Base-by-base conservation (phyloP, 2,888 invertebrate species). In the Auanema sp. region DNA sequence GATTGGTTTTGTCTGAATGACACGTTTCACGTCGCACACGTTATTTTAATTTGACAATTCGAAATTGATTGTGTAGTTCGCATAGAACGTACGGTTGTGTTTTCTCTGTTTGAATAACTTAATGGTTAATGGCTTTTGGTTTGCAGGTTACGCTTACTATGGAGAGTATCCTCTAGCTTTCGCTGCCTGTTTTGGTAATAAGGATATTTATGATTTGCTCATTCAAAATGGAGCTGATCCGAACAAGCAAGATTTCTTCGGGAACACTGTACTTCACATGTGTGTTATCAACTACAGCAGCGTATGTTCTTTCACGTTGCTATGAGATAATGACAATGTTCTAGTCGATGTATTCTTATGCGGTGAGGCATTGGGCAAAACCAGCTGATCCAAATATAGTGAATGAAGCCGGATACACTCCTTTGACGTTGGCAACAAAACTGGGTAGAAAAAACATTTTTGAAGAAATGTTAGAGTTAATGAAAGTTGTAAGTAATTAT, bases 251-350 rank as follows among this genome's bases (percentile, higher is more conserved):
- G 97, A 98, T 85, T 90, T 91, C 0, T 96, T 94, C 83, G 98
- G 98, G 11, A 98, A 98, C 84, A 96, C 94, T 89, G 93, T 96
- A 70, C 88, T 98, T n/a, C 98, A 98, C 84, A 96, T 98, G 94
- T 93, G 97, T 43, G 97, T 98, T 44, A 95, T 98, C 66, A 91
- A 93, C 83, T 94, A 97, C 86, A 95, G 96, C 86, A 86, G 93
- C 88, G 95, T 94, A 85, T 86, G 87, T 83, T 47, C n/a, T 10
- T 47, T 47, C 21, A 47, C 16, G 10, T 11, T 16, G 12, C 10
- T 52, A 16, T 18, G 51, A n/a, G 4, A 56, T 18, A 6, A 33
- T n/a, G 18, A 44, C 33, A 2, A 18, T 25, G 52, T 61, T 69
- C 43, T 60, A 75, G 70, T 68, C 68, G 23, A 75, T 72, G 71